Evolutionary conservation across 2,113 vertebrate species (phyloP).

Genomic region (Malurus melanocephalus): DNA sequence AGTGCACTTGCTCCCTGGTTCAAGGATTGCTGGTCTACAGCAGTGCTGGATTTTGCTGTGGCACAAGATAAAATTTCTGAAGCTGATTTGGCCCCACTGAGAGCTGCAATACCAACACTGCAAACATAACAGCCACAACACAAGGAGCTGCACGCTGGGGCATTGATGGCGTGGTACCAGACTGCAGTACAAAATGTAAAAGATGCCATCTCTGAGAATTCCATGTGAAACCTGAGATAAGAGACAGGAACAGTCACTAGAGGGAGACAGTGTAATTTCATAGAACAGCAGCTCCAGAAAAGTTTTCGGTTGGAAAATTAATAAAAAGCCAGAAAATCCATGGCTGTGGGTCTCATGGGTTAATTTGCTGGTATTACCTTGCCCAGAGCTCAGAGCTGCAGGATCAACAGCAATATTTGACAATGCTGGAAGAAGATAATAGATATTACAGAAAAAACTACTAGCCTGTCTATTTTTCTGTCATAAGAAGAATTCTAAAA

Average conservation of each 20-base stretch:
- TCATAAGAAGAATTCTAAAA: neutral
- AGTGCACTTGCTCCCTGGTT: neutral
- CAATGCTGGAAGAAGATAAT: neutral
- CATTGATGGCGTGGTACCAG: neutral
- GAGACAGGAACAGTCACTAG: slow-evolving; percentile 29
- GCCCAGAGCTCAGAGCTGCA: neutral
- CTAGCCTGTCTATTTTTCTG: neutral
- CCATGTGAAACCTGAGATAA: neutral
- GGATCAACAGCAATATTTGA: neutral
- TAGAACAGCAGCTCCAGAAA: neutral
- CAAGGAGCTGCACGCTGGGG: neutral
- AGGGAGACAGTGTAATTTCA: slow-evolving; percentile 32
- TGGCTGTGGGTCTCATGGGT: neutral
- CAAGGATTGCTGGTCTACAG: neutral
- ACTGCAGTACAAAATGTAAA: neutral
- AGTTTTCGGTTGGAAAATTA: neutral
- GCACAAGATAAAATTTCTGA: neutral
- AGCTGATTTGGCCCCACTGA: neutral
- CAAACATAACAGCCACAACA: neutral
- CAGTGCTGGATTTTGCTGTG: neutral
- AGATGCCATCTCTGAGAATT: neutral
- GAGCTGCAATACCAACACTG: neutral
- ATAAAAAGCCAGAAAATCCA: neutral
- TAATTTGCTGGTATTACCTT: neutral
- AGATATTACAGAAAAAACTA: neutral